Evolutionary conservation across 1,140 invertebrate species (phyloP).

Genomic region (Ganaspis sp.): DNA sequence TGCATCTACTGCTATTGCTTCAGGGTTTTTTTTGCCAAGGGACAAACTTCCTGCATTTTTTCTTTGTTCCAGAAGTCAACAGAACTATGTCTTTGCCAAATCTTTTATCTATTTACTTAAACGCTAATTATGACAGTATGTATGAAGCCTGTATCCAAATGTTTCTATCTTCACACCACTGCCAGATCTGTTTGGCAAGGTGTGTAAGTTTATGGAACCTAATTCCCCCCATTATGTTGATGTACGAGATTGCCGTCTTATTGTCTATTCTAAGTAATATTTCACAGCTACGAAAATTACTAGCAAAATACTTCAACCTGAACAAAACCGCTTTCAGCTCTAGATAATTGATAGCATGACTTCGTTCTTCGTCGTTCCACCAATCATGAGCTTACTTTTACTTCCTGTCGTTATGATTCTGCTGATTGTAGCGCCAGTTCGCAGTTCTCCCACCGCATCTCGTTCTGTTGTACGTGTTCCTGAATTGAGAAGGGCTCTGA

Average conservation of each 20-base stretch:
- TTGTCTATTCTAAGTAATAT: conserved; percentile 55
- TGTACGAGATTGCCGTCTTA: conserved; percentile 53
- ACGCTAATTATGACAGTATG: conserved; percentile 45
- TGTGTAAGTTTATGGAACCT: conserved; percentile 43
- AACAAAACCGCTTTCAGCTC: conserved; percentile 36
- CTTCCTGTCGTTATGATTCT: background rate
- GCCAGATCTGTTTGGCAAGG: conserved; percentile 34
- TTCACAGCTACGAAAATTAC: conserved; percentile 45
- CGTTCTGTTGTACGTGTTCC: background rate
- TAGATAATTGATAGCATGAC: conserved; percentile 36
- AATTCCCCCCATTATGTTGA: conserved; percentile 54
- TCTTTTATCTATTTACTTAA: conserved; percentile 41
- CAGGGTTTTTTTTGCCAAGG: conserved; percentile 51
- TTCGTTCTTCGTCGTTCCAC: conserved; percentile 34
- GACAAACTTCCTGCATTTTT: conserved; percentile 49
- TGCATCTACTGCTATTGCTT: conserved; percentile 43
- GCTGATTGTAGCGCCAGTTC: too few relatives aligned
- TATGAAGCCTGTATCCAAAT: conserved; percentile 65
- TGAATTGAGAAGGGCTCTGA: too few relatives aligned
- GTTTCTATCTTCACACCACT: conserved; percentile 54
- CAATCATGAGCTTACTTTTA: conserved; percentile 35
- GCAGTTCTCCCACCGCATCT: background rate
- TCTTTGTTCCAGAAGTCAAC: conserved; percentile 49
- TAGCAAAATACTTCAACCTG: conserved; percentile 39
- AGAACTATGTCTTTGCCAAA: conserved; percentile 52